Evolutionary conservation across 2,888 invertebrate species (phyloP).

Genomic region (Artemia sp.): DNA sequence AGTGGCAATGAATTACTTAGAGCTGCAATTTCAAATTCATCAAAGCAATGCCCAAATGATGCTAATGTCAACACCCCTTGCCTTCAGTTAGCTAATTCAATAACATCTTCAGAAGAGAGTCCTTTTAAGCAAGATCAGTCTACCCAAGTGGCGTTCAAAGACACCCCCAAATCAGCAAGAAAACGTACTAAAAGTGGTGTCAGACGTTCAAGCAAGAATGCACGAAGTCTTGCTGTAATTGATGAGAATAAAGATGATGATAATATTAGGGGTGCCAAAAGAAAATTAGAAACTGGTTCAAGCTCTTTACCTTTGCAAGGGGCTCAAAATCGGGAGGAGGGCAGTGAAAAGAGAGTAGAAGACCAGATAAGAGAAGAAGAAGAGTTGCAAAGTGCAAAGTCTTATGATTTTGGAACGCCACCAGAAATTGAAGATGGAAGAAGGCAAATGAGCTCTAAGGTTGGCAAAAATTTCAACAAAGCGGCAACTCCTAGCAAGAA

Average conservation of each 20-base stretch:
- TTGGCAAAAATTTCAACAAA: no score
- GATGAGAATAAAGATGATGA: neutral
- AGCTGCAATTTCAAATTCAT: neutral
- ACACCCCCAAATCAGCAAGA: neutral
- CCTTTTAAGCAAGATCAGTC: neutral
- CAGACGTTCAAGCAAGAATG: neutral
- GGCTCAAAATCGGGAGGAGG: no score
- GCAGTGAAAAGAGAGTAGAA: no score
- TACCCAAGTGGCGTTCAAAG: constrained; percentile 9
- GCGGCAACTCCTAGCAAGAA: no score
- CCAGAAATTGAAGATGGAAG: no score
- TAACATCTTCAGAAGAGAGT: neutral
- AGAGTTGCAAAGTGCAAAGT: no score
- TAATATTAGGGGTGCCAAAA: no score
- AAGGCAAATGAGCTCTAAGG: no score
- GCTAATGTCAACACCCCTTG: neutral
- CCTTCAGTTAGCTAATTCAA: neutral
- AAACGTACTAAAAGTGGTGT: neutral
- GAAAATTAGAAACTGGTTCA: no score
- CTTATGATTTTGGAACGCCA: no score
- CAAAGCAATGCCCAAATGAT: neutral
- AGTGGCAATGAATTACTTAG: constrained; percentile 3
- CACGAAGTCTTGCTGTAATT: neutral
- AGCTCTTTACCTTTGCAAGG: no score
- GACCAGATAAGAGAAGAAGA: no score